phyloP scores from a whole-genome alignment of 2,113 vertebrate species.

The Chloropsis cyanopogon region DNA sequence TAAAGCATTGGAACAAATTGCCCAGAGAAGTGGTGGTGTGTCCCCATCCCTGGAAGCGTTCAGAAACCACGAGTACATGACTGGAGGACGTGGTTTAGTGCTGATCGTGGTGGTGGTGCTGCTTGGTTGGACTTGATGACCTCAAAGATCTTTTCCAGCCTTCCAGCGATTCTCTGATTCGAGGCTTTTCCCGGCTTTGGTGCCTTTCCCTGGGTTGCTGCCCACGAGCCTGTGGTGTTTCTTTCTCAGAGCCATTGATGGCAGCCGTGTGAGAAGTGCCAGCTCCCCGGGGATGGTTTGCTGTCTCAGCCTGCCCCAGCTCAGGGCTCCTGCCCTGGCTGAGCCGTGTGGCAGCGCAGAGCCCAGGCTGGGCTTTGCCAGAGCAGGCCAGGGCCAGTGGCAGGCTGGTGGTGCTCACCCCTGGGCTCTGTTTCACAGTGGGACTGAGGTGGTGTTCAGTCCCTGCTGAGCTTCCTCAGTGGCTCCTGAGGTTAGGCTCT shows the following conservation, averaged over 20 bases:
- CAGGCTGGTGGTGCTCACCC: neutral
- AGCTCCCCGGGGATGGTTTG: neutral
- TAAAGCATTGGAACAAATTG: neutral
- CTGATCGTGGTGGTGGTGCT: neutral
- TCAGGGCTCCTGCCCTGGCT: neutral
- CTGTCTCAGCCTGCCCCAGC: neutral
- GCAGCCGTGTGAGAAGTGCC: neutral
- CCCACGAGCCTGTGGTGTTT: rapidly evolving
- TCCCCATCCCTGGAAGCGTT: neutral
- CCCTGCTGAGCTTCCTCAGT: neutral
- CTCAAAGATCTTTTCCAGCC: neutral
- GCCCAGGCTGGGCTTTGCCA: neutral
- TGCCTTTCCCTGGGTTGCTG: neutral
- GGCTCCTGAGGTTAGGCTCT: neutral
- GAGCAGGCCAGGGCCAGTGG: neutral
- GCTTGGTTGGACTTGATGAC: neutral
- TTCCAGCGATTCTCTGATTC: neutral
- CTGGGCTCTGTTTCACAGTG: neutral
- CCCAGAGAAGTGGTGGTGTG: neutral
- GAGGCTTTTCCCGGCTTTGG: neutral
- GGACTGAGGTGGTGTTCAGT: neutral
- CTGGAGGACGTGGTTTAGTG: neutral
- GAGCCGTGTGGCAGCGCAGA: neutral
- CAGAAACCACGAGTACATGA: neutral
- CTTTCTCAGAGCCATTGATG: neutral